Percentiles rank a stretch among this genome's conserved stretches.
These are phyloP conservation scores for Charadrius vociferus DNA, from an alignment of 2,113 vertebrate genomes.

Conservation along the genomic window DNA sequence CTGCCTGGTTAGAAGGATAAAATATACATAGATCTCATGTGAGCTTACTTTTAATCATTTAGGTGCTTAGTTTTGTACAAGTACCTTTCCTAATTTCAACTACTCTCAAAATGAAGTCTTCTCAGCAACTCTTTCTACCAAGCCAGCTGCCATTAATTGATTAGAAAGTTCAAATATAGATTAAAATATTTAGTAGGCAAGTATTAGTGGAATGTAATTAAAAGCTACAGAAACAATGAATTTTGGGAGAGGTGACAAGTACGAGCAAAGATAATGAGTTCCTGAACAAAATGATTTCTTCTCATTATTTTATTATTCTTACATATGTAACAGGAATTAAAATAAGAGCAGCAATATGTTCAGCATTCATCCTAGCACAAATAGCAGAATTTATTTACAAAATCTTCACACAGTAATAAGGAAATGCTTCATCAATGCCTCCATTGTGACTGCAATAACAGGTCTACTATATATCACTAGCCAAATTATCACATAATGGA, in stretches of 20 bases:
- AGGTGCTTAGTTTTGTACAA: not conserved
- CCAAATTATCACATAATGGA: not conserved
- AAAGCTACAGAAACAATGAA: not conserved
- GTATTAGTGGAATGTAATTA: not conserved
- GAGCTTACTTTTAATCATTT: not conserved
- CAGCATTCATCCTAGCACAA: not conserved
- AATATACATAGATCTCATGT: not conserved
- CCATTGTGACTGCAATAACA: not conserved
- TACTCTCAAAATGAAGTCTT: not conserved
- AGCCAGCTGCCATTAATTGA: not conserved
- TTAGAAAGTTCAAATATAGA: not conserved
- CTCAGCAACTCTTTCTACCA: not conserved
- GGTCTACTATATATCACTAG: not conserved
- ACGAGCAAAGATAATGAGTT: not conserved
- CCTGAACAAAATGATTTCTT: not conserved
- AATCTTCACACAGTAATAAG: not conserved
- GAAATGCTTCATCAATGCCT: not conserved
- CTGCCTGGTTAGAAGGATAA: not conserved
- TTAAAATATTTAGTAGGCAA: not conserved
- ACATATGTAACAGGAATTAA: not conserved
- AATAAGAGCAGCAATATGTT: not conserved
- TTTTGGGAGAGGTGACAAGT: not conserved
- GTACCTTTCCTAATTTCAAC: not conserved
- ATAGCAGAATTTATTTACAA: not conserved
- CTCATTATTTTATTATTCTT: not conserved